These are phyloP conservation scores for Champsocephalus gunnari DNA, from an alignment of 2,797 vertebrate genomes.

Conservation along the genomic window DNA sequence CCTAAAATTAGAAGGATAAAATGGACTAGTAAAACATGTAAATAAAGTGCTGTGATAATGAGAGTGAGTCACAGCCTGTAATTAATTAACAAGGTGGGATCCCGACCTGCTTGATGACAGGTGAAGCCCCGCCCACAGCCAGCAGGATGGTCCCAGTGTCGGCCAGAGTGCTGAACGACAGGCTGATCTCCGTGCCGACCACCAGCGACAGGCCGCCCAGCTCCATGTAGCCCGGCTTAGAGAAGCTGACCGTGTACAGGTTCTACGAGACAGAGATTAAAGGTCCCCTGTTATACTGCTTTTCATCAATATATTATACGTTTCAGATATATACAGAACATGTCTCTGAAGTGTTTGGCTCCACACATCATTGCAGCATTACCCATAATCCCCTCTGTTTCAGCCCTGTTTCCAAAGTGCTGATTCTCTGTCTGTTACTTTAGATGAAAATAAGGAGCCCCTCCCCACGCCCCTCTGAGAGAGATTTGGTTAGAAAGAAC, in stretches of 20 bases:
- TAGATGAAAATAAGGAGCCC: no score
- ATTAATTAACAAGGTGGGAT: not conserved
- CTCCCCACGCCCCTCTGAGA: no score
- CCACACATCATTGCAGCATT: no score
- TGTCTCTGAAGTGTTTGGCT: no score
- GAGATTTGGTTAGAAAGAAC: no score
- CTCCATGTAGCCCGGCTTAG: conserved; percentile 92
- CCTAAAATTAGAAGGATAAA: not conserved
- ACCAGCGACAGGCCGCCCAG: conserved; percentile 86
- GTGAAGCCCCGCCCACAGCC: conserved; percentile 78
- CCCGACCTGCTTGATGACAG: conserved; percentile 55
- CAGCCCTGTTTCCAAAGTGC: no score
- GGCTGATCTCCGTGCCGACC: conserved; percentile 91
- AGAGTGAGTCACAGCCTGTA: not conserved
- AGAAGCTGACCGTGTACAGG: conserved; percentile 93
- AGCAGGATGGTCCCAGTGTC: conserved; percentile 93
- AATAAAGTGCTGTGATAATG: not conserved
- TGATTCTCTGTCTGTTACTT: no score
- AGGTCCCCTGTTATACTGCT: no score
- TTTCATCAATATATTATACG: no score
- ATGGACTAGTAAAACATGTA: not conserved
- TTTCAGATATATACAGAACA: no score
- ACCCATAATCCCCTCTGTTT: no score
- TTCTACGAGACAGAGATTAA: conserved; percentile 83
- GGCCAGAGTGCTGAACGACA: conserved; percentile 95